Evolutionary conservation across 2,888 invertebrate species (phyloP).

Genomic region (Malacosoma neustria): DNA sequence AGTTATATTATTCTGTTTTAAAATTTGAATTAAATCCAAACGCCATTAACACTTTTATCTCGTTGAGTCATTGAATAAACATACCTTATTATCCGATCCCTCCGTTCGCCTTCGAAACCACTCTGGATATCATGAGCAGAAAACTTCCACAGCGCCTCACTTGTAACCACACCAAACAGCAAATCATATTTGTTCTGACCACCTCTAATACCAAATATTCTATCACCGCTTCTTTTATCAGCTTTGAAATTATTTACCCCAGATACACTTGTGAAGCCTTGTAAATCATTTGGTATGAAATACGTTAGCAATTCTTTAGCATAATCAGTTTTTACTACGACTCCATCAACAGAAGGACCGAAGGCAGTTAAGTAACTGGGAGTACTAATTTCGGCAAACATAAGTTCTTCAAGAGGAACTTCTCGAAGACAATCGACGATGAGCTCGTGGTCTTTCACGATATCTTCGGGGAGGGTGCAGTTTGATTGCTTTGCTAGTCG

Average conservation of each 20-base stretch:
- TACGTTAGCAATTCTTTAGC: conserved; percentile 86
- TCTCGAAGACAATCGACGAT: conserved; percentile 90
- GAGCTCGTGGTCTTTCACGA: conserved; percentile 87
- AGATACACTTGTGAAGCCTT: conserved; percentile 77
- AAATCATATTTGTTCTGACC: conserved; percentile 85
- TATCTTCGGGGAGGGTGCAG: conserved; percentile 87
- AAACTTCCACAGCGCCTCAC: conserved; percentile 94
- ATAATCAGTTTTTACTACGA: conserved; percentile 92
- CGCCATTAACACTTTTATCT: neutral
- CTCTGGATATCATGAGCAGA: conserved; percentile 88
- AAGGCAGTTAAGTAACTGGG: conserved; percentile 91
- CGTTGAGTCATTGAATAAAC: conserved; percentile 38
- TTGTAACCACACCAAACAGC: conserved; percentile 93
- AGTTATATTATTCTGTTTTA: too few relatives aligned
- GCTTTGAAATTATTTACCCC: conserved; percentile 74
- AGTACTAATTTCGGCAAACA: conserved; percentile 84
- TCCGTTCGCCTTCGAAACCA: conserved; percentile 91
- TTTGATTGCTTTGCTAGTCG: conserved; percentile 88
- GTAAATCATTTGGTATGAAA: conserved; percentile 79
- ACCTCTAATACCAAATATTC: conserved; percentile 71
- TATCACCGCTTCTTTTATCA: conserved; percentile 77
- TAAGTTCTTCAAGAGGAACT: conserved; percentile 81
- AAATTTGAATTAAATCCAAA: neutral
- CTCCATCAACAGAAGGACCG: conserved; percentile 95
- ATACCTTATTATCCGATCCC: conserved; percentile 87